These are phyloP conservation scores for Drosophila sechellia DNA, from an alignment of 1,140 invertebrate species.

Conservation along the genomic window DNA sequence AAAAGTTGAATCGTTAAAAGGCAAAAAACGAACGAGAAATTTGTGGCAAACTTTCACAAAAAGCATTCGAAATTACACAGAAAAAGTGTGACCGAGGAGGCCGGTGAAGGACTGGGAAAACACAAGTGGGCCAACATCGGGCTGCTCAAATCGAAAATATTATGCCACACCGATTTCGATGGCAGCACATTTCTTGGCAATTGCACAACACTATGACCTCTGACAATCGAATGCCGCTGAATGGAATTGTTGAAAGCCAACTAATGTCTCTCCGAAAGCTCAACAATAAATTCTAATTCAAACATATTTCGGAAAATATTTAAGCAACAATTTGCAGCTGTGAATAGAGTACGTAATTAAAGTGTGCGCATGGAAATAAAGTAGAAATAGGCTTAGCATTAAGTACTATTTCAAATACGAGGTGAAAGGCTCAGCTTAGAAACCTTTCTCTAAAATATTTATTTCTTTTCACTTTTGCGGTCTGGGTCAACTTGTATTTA, in stretches of 20 bases:
- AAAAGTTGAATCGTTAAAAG: slow-evolving; percentile 76
- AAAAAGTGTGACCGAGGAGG: slow-evolving; percentile 8
- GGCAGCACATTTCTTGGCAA: background rate
- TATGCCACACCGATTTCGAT: background rate
- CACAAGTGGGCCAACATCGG: slow-evolving; percentile 33
- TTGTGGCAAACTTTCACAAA: slow-evolving; percentile 63
- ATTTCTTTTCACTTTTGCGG: slow-evolving; percentile 34
- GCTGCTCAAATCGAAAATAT: slow-evolving; percentile 26
- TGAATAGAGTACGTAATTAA: too few relatives aligned
- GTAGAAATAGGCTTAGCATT: too few relatives aligned
- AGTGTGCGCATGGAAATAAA: too few relatives aligned
- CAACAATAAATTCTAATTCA: too few relatives aligned
- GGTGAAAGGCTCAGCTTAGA: too few relatives aligned
- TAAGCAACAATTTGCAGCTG: too few relatives aligned
- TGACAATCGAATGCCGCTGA: too few relatives aligned
- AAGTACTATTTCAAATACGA: too few relatives aligned
- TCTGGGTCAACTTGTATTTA: slow-evolving; percentile 26
- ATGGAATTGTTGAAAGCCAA: too few relatives aligned
- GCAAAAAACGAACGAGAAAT: slow-evolving; percentile 22
- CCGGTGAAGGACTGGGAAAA: background rate
- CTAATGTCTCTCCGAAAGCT: too few relatives aligned
- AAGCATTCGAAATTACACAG: slow-evolving; percentile 67
- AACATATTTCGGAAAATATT: too few relatives aligned
- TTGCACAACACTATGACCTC: background rate
- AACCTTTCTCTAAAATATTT: too few relatives aligned